Percentiles rank a stretch among this genome's conserved stretches.
Conservation (phyloP, 2,113 vertebrate species). For the Eulemur macaco region DNA sequence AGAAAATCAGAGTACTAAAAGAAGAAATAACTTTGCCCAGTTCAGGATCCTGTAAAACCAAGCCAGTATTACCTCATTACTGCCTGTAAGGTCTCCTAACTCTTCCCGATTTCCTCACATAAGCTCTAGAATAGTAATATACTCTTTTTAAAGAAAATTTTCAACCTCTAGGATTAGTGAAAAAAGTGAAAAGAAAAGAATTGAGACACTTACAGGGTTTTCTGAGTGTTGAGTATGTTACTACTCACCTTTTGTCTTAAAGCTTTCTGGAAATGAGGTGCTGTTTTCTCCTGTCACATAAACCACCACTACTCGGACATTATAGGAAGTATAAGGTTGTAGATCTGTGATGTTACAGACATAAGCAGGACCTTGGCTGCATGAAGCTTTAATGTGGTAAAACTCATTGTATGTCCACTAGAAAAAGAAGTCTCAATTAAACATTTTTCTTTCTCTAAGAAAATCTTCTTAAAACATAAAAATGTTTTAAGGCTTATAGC, state of each 20-base stretch:
- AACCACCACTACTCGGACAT: slow-evolving; percentile 75
- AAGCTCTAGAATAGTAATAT: background rate
- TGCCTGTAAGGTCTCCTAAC: background rate
- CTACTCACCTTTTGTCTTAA: slow-evolving; percentile 83
- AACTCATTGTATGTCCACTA: slow-evolving; percentile 80
- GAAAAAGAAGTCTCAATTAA: slow-evolving; percentile 64
- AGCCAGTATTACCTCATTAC: background rate
- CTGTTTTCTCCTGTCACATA: slow-evolving; percentile 80
- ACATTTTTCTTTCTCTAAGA: slow-evolving; percentile 9
- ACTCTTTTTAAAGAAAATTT: background rate
- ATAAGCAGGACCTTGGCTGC: slow-evolving; percentile 67
- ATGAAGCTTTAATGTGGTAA: slow-evolving; percentile 60
- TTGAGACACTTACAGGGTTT: background rate
- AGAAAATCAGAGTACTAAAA: slow-evolving; percentile 15
- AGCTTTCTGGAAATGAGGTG: slow-evolving; percentile 76
- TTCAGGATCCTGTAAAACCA: background rate
- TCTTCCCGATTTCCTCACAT: background rate
- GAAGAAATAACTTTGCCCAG: background rate
- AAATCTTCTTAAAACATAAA: background rate
- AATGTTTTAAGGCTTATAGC: background rate
- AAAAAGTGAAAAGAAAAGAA: background rate
- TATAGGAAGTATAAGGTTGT: slow-evolving; percentile 77
- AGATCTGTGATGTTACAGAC: slow-evolving; percentile 78
- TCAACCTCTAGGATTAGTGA: background rate
- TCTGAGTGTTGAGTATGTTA: background rate